phyloP scores from a whole-genome alignment of 2,888 invertebrate genomes.

The Caenorhabditis sp. region DNA sequence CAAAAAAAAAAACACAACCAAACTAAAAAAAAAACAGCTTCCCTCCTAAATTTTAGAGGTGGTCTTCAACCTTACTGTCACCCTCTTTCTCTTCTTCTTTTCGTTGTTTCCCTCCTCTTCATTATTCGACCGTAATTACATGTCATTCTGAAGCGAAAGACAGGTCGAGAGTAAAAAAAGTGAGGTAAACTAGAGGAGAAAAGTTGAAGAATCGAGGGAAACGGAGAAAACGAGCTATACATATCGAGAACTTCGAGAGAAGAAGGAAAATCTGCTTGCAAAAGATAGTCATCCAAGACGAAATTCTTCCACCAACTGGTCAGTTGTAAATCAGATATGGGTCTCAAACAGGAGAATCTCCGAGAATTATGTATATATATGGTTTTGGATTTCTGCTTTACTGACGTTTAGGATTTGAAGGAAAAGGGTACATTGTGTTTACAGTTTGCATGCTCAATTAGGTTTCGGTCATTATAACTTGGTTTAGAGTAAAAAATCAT shows the following conservation, averaged over 20 bases:
- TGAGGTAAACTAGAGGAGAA: neutral
- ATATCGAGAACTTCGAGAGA: neutral
- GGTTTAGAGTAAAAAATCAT: too few species aligned
- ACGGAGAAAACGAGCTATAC: neutral
- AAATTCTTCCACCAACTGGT: slow-evolving; percentile 30
- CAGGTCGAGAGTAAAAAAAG: slow-evolving; percentile 46
- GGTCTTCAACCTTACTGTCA: slow-evolving; percentile 48
- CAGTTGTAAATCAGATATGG: slow-evolving; percentile 44
- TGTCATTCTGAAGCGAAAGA: slow-evolving; percentile 38
- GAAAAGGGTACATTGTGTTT: neutral
- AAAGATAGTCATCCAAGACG: slow-evolving; percentile 6
- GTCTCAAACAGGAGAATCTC: too few species aligned
- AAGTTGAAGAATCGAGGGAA: neutral
- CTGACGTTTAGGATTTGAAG: too few species aligned
- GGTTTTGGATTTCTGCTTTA: too few species aligned
- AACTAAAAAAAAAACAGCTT: slow-evolving; percentile 41
- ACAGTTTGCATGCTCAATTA: too few species aligned
- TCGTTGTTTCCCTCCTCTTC: neutral
- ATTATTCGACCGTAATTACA: slow-evolving; percentile 52
- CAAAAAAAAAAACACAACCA: slow-evolving; percentile 3
- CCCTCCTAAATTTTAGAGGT: slow-evolving; percentile 17
- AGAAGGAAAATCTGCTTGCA: neutral
- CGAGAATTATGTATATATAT: too few species aligned
- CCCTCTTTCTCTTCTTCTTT: slow-evolving; percentile 4
- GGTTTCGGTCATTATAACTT: too few species aligned